Evolutionary conservation across 2,113 vertebrate species (phyloP).

Genomic region (Crotalus tigris): DNA sequence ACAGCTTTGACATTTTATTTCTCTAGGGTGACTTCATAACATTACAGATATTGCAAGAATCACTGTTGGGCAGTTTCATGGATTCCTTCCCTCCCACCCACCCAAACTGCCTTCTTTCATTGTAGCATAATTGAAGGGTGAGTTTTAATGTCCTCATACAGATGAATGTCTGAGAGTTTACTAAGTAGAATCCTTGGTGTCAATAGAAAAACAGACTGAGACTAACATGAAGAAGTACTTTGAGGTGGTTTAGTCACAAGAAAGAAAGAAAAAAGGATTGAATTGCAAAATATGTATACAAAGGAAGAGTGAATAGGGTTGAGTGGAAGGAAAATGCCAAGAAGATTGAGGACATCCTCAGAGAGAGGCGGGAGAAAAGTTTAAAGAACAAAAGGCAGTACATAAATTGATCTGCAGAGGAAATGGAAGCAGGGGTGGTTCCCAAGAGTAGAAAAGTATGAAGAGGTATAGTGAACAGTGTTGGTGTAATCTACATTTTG

Average conservation of each 20-base stretch:
- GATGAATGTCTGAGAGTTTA: conserved; percentile 50
- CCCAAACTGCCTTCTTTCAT: background rate
- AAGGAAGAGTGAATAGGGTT: background rate
- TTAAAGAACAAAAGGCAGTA: background rate
- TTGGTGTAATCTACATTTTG: background rate
- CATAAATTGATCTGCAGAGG: background rate
- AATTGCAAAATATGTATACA: background rate
- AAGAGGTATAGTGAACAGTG: background rate
- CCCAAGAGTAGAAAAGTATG: background rate
- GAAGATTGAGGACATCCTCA: background rate
- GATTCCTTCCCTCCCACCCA: no score
- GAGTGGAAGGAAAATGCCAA: background rate
- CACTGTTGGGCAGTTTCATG: background rate
- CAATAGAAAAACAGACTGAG: background rate
- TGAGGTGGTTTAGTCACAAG: background rate
- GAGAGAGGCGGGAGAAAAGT: background rate
- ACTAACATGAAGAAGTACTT: background rate
- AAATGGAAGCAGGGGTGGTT: background rate
- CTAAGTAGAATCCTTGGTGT: conserved; percentile 31
- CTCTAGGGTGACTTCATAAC: conserved; percentile 59
- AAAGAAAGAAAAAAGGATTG: background rate
- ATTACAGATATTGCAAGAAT: conserved; percentile 49
- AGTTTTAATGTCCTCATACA: conserved; percentile 27
- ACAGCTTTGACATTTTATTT: conserved; percentile 68
- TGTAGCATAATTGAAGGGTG: conserved; percentile 15